Base-by-base conservation (phyloP, 1,140 invertebrate genomes). In the Apis florea region DNA sequence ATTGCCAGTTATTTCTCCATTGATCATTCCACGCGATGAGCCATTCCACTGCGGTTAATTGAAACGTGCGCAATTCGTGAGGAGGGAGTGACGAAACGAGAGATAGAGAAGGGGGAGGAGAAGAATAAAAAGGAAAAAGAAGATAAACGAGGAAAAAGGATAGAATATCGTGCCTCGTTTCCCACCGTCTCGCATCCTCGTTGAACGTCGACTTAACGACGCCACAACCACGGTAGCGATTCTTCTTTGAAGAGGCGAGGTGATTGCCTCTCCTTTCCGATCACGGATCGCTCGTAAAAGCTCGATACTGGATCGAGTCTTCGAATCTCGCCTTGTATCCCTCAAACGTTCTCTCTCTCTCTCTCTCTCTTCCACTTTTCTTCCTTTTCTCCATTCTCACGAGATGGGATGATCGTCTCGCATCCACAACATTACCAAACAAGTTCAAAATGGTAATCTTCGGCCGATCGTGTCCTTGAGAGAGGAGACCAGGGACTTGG, bases 121-220 rank as follows among this genome's bases (percentile, higher is more conserved):
- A 24, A 26, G 3, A 59, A 59, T n/a, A 8, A 26, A 61, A 19
- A 12, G n/a, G 8, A 31, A 4, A 40, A 40, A 4, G 31, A 11
- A 26, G 72, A 75, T 9, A 26, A 19, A 15, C 58, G 2, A 53
- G 17, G n/a, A n/a, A 24, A 75, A 24, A 67, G 64, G 71, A 74
- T 5, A 58, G 79, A 71, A 26, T 63, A 54, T 71, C 69, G 17
- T n/a, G 31, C 84, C 85, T 87, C 80, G 88, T 91, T n/a, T 91
- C 89, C 85, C 88, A 90, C 82, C 85, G 83, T 88, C 76, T 58
- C 74, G 83, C 73, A 85, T 64, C 87, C 84, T 73, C 71, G 72
- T 72, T 82, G 85, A 88, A 79, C 88, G 84, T 87, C 86, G 87
- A 90, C 82, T 86, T 87, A 91, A 90, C 90, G 83, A 91, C 79